Base-by-base conservation (phyloP, 1,140 invertebrate species). In the Cotesia typhae region DNA sequence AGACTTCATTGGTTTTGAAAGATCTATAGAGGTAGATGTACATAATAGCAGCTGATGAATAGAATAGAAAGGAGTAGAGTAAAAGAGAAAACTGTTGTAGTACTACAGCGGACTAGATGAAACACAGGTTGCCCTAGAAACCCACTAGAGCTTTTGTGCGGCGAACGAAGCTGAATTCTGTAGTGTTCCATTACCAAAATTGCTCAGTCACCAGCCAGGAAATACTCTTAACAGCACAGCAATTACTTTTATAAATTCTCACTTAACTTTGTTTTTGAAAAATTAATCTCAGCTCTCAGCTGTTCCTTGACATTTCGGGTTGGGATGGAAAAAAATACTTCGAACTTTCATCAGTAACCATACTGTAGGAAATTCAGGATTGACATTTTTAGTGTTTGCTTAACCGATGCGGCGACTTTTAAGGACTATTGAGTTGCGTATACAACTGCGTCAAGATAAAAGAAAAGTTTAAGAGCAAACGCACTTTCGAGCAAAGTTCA, bases 151-250 rank as follows among this genome's bases (percentile, higher is more conserved):
- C 64, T 66, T 66, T 53, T 66, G 64, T 53, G 51, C 51, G 17
- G 2, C n/a, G 64, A 4, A 20, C 28, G 60, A 28, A 28, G 28
- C 60, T 37, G 35, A 63, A 63, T 63, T 63, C 12, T 51, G n/a
- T 51, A 65, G 38, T 47, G 41, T 65, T 10, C 63, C 63, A 65
- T 65, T 65, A 65, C 41, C 63, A 10, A 65, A 65, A 65, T 65
- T 65, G 63, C 63, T 65, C 17, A 10, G 41, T 47, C 63, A 65
- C 38, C 1, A n/a, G 53, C 3, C 28, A 36, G 66, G 20, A 67
- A 67, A 67, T 57, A 36, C 17, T 36, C 52, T 38, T 52, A 12
- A 55, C 12, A 53, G 7, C 9, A 36, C 12, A 53, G 7, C 9
- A 36, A 38, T 53, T n/a, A 57, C 66, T n/a, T 47, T 14, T 38